Conservation (phyloP, 2,113 vertebrate species). For the Eclectus roratus region DNA sequence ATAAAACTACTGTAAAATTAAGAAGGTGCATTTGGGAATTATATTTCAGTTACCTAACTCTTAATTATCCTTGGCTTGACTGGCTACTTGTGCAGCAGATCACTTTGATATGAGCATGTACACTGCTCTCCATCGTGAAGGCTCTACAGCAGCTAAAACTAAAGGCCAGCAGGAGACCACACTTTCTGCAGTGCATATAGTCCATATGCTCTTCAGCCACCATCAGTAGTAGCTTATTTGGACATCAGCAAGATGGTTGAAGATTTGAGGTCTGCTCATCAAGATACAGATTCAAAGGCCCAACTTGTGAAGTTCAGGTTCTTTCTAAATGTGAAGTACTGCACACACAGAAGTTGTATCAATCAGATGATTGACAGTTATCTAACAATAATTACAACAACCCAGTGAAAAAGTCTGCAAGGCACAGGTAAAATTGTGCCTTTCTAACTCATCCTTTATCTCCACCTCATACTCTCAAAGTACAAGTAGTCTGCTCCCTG, state of each 20-base stretch:
- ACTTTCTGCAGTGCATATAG: rapidly evolving
- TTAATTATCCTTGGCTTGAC: background rate
- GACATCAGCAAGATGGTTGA: background rate
- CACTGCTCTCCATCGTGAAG: background rate
- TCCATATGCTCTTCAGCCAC: background rate
- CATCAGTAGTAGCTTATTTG: background rate
- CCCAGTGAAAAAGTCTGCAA: background rate
- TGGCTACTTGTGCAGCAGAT: background rate
- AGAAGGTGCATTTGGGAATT: background rate
- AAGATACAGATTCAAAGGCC: background rate
- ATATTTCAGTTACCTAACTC: background rate
- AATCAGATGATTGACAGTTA: background rate
- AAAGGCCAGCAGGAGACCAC: background rate
- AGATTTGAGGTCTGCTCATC: background rate
- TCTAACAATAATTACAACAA: background rate
- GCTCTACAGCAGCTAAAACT: background rate
- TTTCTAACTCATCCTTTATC: background rate
- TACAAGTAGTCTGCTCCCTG: background rate
- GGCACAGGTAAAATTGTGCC: background rate
- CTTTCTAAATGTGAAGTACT: background rate
- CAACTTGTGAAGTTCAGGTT: background rate
- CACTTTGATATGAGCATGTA: background rate
- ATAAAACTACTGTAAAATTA: background rate
- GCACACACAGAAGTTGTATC: background rate
- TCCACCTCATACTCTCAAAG: background rate